A percentile compares a stretch with the other conserved stretches of the same genome.
Conservation (phyloP, 2,113 vertebrate genomes). For the Apus apus region DNA sequence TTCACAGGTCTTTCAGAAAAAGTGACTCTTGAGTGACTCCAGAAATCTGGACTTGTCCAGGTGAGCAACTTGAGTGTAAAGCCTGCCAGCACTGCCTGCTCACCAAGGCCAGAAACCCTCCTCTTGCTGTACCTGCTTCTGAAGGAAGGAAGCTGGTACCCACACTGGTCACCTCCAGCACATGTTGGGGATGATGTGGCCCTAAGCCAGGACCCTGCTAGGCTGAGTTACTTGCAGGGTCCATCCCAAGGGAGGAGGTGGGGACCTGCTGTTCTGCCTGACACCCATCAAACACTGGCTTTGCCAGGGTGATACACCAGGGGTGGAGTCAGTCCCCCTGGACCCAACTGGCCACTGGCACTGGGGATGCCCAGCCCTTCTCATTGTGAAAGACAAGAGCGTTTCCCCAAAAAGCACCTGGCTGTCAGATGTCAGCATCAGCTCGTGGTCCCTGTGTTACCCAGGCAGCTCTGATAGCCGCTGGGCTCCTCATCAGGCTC, state of each 20-base stretch:
- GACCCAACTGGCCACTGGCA: not conserved
- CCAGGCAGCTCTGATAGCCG: not conserved
- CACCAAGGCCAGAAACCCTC: not conserved
- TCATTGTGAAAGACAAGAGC: not conserved
- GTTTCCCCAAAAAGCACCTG: not conserved
- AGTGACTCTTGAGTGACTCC: not conserved
- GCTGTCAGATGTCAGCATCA: not conserved
- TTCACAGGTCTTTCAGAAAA: not conserved
- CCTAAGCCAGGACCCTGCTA: not conserved
- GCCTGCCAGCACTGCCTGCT: not conserved
- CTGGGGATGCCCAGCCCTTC: not conserved
- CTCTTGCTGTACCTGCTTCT: not conserved
- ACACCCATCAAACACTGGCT: not conserved
- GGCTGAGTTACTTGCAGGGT: not conserved
- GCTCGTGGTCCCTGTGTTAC: not conserved
- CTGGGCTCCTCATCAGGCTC: not conserved
- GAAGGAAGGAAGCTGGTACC: not conserved
- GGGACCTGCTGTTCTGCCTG: not conserved
- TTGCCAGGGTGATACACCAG: not conserved
- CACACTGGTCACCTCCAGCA: not conserved
- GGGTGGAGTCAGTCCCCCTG: not conserved
- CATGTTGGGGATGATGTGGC: fast-evolving
- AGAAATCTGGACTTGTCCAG: fast-evolving
- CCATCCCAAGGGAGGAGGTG: not conserved
- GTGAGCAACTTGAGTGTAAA: fast-evolving